These are phyloP conservation scores for Drosophila mauritiana DNA, from an alignment of 1,140 invertebrate genomes.

Conservation along the genomic window DNA sequence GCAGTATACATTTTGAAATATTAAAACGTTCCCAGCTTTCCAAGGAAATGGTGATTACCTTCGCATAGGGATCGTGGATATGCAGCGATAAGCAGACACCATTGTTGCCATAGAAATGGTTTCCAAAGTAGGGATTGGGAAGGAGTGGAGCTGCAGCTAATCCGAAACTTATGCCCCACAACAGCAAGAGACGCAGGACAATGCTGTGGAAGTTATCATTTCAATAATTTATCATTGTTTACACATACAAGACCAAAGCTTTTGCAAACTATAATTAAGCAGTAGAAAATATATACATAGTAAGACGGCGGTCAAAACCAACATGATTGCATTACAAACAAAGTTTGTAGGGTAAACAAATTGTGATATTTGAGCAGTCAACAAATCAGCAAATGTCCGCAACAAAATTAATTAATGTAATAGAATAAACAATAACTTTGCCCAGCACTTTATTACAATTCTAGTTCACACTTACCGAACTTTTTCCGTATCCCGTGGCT, in stretches of 20 bases:
- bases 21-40: neutral
- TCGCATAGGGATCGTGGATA: conserved; percentile 87
- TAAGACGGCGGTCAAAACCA: neutral
- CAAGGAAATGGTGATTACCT: conserved; percentile 69
- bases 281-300: too few relatives aligned
- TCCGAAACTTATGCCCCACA: conserved; percentile 86
- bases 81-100: conserved; percentile 88
- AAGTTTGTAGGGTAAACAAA: neutral
- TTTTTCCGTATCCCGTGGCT: conserved; percentile 74
- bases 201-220: conserved; percentile 54
- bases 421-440: neutral
- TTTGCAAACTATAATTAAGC: neutral
- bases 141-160: conserved; percentile 86
- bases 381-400: neutral
- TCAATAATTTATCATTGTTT: neutral
- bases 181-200: conserved; percentile 83
- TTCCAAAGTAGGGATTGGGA: conserved; percentile 85
- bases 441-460: neutral
- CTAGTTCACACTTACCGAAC: conserved; percentile 47
- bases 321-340: neutral
- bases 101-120: conserved; percentile 87
- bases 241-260: neutral
- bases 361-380: conserved; percentile 1
- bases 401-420: conserved; percentile 19
- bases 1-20: neutral